Evolutionary conservation across 2,113 vertebrate species (phyloP).

Genomic region (Scomber colias): DNA sequence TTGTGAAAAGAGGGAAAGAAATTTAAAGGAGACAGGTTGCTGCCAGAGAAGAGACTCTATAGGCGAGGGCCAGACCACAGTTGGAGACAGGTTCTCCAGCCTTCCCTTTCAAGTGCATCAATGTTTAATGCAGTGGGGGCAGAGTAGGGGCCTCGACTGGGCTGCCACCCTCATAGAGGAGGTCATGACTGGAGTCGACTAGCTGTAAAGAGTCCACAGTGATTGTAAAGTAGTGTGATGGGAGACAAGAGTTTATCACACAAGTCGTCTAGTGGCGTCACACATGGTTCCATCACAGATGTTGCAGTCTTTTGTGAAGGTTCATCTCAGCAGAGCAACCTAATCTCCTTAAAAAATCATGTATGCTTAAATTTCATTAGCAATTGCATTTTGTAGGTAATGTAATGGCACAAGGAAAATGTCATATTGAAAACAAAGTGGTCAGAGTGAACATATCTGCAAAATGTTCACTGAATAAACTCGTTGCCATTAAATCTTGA

Average conservation of each 20-base stretch:
- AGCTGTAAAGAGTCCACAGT: conserved; percentile 53
- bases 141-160: conserved; percentile 51
- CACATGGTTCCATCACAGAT: conserved; percentile 16
- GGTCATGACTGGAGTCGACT: conserved; percentile 69
- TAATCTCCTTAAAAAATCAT: background rate
- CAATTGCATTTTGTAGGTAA: background rate
- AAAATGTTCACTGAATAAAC: background rate
- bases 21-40: conserved; percentile 62
- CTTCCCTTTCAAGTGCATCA: conserved; percentile 76
- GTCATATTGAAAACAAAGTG: too few relatives aligned
- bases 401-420: background rate
- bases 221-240: conserved; percentile 55
- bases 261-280: conserved; percentile 23
- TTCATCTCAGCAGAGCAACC: conserved; percentile 10
- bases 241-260: conserved; percentile 67
- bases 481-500: too few relatives aligned
- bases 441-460: too few relatives aligned
- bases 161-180: conserved; percentile 60
- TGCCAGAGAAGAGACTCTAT: conserved; percentile 65
- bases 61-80: conserved; percentile 68
- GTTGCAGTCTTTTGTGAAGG: conserved; percentile 16
- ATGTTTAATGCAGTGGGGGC: conserved; percentile 80
- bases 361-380: background rate
- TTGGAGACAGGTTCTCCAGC: conserved; percentile 79
- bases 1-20: conserved; percentile 15